A percentile compares a stretch with the other conserved stretches of the same genome.
Evolutionary conservation across 2,113 vertebrate species (phyloP).

Genomic region (Planiliza haematocheilus): DNA sequence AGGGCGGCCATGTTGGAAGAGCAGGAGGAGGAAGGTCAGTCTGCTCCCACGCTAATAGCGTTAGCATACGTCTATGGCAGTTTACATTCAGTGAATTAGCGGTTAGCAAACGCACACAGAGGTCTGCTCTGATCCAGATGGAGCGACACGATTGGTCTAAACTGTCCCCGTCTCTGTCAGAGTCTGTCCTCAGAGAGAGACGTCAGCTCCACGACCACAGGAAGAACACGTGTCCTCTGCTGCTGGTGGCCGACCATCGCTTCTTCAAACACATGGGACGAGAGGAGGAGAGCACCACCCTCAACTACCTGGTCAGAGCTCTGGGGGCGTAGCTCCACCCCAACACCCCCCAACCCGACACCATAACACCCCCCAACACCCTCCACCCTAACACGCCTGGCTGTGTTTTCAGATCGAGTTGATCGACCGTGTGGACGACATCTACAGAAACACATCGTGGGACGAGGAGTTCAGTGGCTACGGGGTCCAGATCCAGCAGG

Average conservation of each 20-base stretch:
- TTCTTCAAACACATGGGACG: constrained; percentile 96
- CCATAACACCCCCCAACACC: too few relatives aligned
- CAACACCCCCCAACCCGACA: too few relatives aligned
- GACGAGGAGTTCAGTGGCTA: constrained; percentile 92
- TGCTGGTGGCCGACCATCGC: constrained; percentile 96
- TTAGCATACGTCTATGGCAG: too few relatives aligned
- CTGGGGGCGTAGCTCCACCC: background rate
- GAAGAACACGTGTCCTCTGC: constrained; percentile 93
- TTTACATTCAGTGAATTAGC: too few relatives aligned
- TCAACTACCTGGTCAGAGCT: constrained; percentile 97
- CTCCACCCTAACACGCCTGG: background rate
- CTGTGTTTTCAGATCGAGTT: constrained; percentile 89
- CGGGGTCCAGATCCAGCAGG: constrained; percentile 98
- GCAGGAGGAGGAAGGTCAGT: constrained; percentile 51
- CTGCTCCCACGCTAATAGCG: too few relatives aligned
- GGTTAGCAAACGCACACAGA: too few relatives aligned
- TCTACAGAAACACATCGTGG: constrained; percentile 97
- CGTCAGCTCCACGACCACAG: constrained; percentile 79
- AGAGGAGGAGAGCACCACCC: constrained; percentile 94
- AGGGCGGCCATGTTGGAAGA: constrained; percentile 39
- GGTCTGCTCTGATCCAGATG: too few relatives aligned
- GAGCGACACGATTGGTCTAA: too few relatives aligned
- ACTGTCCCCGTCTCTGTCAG: constrained; percentile 57
- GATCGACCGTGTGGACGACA: constrained; percentile 98
- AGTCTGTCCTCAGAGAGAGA: constrained; percentile 75